Conservation (phyloP, 1,140 invertebrate genomes). For the Aethina tumida region DNA sequence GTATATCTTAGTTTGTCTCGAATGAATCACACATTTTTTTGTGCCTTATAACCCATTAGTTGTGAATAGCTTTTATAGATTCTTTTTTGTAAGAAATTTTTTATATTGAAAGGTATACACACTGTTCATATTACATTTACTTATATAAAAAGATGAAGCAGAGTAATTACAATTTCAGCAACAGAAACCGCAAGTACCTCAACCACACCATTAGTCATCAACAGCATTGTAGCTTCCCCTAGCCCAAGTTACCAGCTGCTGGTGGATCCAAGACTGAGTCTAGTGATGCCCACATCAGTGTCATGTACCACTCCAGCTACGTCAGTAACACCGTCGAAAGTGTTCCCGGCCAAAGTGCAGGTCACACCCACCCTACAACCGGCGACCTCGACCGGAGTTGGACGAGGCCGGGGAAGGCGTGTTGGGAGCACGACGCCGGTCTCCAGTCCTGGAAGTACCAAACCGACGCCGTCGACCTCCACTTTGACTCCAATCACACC, state of each 20-base stretch:
- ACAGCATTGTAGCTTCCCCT: conserved; percentile 9
- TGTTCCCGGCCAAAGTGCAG: conserved; percentile 3
- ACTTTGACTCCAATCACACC: no score
- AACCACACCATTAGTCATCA: conserved; percentile 13
- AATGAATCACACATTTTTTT: neutral
- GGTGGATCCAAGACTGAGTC: conserved; percentile 42
- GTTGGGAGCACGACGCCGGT: conserved; percentile 1
- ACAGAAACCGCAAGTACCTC: conserved; percentile 14
- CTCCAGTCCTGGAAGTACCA: neutral
- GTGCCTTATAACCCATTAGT: neutral
- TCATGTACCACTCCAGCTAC: no score
- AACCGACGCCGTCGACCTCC: conserved; percentile 13
- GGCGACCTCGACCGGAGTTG: neutral
- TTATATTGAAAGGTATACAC: conserved; percentile 1
- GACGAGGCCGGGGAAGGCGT: conserved; percentile 1
- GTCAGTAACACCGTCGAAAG: no score
- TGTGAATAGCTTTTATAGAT: conserved; percentile 1
- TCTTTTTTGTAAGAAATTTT: conserved; percentile 2
- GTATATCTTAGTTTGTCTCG: neutral
- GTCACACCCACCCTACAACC: neutral
- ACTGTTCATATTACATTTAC: neutral
- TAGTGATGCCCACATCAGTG: no score
- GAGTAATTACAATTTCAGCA: conserved; percentile 6
- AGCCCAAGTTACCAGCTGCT: conserved; percentile 36
- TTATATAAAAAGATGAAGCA: neutral